Evolutionary conservation across 2,797 vertebrate species (phyloP), one percentile per base, ranked within the genome.

Genomic region (Triplophysa bombifrons): DNA sequence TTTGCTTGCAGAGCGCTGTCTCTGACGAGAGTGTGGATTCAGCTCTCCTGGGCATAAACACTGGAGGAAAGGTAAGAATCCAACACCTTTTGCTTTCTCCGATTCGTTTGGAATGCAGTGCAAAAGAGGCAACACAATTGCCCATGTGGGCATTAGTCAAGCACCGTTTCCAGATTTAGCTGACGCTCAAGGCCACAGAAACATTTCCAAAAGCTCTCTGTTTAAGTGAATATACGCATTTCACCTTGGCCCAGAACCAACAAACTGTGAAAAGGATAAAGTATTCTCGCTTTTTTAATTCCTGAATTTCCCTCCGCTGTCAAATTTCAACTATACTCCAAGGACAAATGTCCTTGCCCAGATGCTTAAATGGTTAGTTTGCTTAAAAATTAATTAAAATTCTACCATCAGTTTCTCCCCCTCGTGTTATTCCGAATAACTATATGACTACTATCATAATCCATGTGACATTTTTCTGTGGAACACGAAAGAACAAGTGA

Each of bases 1-100:
- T 85, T 84, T 85, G 80, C 84, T 84, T 79, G 56, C 77, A 16
- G 80, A 78, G 82, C 56, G 22, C 60, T 84, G 81, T 80, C 77
- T 84, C 65, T 76, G 72, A 34, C 41, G 38, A 80, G 53, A 7
- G 17, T 3, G 7, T 56, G 61, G 34, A 69, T 68, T 67, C 72
- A 48, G 75, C 30, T 77, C 64, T 72, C 60, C 46, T 44, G 75
- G 69, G 75, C 41, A 77, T 72, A 48, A 67, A 73, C 58, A 75
- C 17, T 2, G 22, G 34, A 56, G 51, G 19, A 53, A 71, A 22
- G 53, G 46, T 78, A 51, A 81, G 67, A 81, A 66, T 56, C 51
- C 17, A 71, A 76, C 50, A 44, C 44, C 56, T 41, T 76, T 53
- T 38, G 80, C 61, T 30, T 66, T 30, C 12, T 44, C 60, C 30